A percentile compares a stretch with the other conserved stretches of the same genome.
phyloP scores from a whole-genome alignment of 2,797 vertebrate species.

The Onychomys leucogaster region DNA sequence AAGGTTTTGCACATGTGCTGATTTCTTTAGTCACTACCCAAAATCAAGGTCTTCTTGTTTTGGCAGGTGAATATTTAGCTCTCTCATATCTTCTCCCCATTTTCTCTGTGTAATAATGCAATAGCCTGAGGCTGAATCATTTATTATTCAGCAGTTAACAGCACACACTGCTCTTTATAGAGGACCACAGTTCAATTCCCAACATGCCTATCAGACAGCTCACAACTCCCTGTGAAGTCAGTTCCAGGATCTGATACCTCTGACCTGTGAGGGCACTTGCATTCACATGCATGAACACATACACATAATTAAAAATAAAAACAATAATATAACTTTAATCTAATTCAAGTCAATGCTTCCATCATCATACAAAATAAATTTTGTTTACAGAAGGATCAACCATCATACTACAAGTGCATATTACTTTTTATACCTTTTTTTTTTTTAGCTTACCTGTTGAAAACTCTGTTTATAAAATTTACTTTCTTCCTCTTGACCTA shows the following conservation, averaged over 20 bases:
- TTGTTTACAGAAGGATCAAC: not conserved
- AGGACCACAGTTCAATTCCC: not conserved
- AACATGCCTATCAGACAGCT: not conserved
- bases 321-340: not conserved
- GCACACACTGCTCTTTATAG: not conserved
- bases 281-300: not conserved
- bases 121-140: not conserved
- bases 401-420: not conserved
- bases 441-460: not conserved
- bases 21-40: not conserved
- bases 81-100: not conserved
- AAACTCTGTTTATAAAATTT: constrained; percentile 22
- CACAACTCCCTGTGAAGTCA: not conserved
- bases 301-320: not conserved
- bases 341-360: not conserved
- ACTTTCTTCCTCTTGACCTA: not conserved
- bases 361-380: not conserved
- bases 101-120: not conserved
- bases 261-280: not conserved
- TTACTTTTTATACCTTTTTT: constrained; percentile 14
- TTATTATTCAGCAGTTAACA: not conserved
- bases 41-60: constrained; percentile 2
- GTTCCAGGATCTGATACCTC: not conserved
- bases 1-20: not conserved
- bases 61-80: not conserved